Base-by-base conservation (phyloP, 2,888 invertebrate species). In the Arge pagana region DNA sequence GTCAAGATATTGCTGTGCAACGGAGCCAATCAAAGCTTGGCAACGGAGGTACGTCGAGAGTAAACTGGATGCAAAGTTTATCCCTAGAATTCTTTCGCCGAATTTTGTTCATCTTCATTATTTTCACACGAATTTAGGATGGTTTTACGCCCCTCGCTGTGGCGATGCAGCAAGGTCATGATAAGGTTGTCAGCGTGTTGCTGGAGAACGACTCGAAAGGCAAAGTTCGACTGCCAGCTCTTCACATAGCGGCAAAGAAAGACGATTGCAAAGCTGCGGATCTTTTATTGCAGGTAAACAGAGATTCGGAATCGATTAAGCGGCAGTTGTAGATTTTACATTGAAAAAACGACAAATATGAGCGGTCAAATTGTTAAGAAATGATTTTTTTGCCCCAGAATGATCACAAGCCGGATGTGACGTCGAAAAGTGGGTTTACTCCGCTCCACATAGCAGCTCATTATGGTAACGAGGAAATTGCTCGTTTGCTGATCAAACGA, bases 171-270 rank as follows among this genome's bases (percentile, higher is more conserved):
- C 98, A 99, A 67, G 91, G 91, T 0, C 97, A 98, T 79, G 97
- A 98, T 72, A 89, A 95, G 76, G 96, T 99, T 37, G 98, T 99
- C 1, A 92, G 96, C 1, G 93, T 97, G 15, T 82, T 98, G 1
- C 80, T 98, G 48, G 98, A 99, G 75, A 96, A 96, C 65, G 98
- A 99, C 80, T 93, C 95, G 19, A 84, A 95, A 58, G 96, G 97
- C 53, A 97, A 96, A 78, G 95, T 97, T 6, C 85, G 96, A 52
- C 81, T 99, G 60, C 98, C 98, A 1, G 97, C 98, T 1, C 81
- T 99, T 49, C 98, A 98, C 78, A 98, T 98, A 62, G 98, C 98
- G 13, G 97, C 98, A 39, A 99, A 98, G 80, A 99, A 99, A 72
- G 96, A 99, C 75, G 98, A 99, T 73, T 93, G 94, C 53, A 96